These are phyloP conservation scores for Rhinichthys osculus DNA, from an alignment of 2,797 vertebrate species.

Conservation along the genomic window DNA sequence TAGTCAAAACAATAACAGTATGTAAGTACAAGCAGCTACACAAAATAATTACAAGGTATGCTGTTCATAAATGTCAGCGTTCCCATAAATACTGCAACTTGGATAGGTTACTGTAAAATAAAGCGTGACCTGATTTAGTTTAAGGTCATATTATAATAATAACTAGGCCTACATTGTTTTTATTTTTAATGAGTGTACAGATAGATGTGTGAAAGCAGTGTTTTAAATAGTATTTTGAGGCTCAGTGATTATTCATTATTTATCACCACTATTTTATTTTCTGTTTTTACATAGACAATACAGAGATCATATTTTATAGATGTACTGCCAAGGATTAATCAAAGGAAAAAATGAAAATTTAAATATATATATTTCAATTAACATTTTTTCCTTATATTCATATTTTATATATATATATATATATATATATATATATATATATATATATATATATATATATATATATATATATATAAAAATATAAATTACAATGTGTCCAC, in stretches of 20 bases:
- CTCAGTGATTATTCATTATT: background rate
- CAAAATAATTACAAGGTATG: background rate
- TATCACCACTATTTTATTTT: background rate
- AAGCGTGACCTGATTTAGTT: background rate
- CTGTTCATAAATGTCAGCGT: background rate
- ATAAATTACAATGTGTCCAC: background rate
- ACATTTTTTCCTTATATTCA: no score
- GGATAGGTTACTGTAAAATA: background rate
- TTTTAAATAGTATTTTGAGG: background rate
- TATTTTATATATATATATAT: no score
- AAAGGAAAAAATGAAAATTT: background rate
- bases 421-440: no score
- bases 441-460: no score
- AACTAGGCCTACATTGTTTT: background rate
- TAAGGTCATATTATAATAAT: background rate
- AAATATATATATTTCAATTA: no score
- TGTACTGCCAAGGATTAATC: background rate
- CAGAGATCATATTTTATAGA: background rate
- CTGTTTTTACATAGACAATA: background rate
- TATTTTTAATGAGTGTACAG: background rate
- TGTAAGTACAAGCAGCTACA: background rate
- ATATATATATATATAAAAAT: no score
- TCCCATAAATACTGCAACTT: background rate
- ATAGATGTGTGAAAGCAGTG: background rate
- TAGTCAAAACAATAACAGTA: background rate